Base-by-base conservation (phyloP, 2,797 vertebrate species). In the Glyptemys insculpta region DNA sequence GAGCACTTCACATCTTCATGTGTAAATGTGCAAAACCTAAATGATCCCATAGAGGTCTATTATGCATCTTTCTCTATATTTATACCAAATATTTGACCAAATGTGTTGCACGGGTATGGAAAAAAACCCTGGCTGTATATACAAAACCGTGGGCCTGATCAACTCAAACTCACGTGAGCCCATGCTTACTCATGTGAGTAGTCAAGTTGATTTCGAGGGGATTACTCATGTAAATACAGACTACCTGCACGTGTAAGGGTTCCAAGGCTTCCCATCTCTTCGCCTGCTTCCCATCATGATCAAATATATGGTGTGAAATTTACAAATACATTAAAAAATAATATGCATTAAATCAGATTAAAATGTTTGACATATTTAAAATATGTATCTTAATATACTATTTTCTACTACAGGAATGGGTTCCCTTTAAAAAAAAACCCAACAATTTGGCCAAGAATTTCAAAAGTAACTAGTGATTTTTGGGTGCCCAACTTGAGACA, bases 1-100 rank as follows among this genome's bases (percentile, higher is more conserved):
- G 49, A 54, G 56, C 88, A 84, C 86, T 96, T 95, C 74, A 94
- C 87, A 34, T 91, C 81, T 96, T 54, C n/a, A 37, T 81, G 89
- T 93, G 16, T 57, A 93, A 90, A 85, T 19, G 59, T 88, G 86
- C 82, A 94, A 92, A 94, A 91, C 79, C 76, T 88, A 57, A 89
- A 80, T 0, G 27, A 85, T 37, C 80, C 81, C 52, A 18, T 23
- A 0, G 0, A 84, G 41, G 59, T 84, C 7, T 16, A 86, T 62
- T n/a, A 89, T 5, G 34, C 23, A 78, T 81, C 37, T 15, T 25
- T 2, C 9, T 76, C 34, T 65, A 49, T 3, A 23, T 81, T 90
- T 50, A 5, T n/a, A 44, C 2, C 25, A n/a, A 62, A n/a, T 1
- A 0, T 11, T 5, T 37, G 68, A 56, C 68, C n/a, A 49, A 57